Evolutionary conservation across 2,113 vertebrate genomes (phyloP).

Genomic region (Phaetusa simplex): DNA sequence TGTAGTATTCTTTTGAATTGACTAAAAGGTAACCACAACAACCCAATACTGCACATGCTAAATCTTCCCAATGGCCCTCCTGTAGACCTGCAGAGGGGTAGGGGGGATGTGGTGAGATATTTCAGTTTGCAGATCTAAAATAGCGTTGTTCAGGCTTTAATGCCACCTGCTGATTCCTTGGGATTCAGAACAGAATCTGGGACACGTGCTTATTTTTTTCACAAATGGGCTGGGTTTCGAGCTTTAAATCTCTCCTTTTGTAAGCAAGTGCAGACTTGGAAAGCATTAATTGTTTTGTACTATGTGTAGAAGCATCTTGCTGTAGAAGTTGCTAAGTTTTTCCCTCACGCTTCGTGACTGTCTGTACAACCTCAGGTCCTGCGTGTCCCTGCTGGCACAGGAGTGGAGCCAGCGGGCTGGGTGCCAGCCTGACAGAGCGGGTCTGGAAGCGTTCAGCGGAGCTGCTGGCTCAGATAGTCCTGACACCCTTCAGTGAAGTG

Average conservation of each 20-base stretch:
- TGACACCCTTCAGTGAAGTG: not conserved
- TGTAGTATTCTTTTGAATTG: constrained; percentile 24
- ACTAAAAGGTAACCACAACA: constrained; percentile 53
- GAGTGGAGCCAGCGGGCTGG: not conserved
- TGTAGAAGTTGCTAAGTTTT: not conserved
- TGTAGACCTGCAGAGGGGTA: not conserved
- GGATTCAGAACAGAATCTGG: constrained; percentile 12
- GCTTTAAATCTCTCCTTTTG: constrained; percentile 24
- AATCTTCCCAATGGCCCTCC: constrained; percentile 7
- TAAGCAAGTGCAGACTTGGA: not conserved
- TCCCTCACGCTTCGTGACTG: not conserved
- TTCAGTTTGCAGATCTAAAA: constrained; percentile 12
- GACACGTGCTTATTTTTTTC: not conserved
- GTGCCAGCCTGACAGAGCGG: not conserved
- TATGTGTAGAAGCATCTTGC: not conserved
- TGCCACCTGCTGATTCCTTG: constrained; percentile 43
- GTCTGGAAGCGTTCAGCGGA: not conserved
- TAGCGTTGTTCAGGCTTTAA: constrained; percentile 35
- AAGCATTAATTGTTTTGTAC: not conserved
- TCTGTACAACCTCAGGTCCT: not conserved
- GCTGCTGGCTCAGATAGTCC: not conserved
- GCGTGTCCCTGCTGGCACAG: not conserved
- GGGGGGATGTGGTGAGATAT: not conserved
- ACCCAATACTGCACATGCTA: not conserved
- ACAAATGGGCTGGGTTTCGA: not conserved